phyloP scores from a whole-genome alignment of 2,797 vertebrate genomes.

The Denticeps clupeoides region DNA sequence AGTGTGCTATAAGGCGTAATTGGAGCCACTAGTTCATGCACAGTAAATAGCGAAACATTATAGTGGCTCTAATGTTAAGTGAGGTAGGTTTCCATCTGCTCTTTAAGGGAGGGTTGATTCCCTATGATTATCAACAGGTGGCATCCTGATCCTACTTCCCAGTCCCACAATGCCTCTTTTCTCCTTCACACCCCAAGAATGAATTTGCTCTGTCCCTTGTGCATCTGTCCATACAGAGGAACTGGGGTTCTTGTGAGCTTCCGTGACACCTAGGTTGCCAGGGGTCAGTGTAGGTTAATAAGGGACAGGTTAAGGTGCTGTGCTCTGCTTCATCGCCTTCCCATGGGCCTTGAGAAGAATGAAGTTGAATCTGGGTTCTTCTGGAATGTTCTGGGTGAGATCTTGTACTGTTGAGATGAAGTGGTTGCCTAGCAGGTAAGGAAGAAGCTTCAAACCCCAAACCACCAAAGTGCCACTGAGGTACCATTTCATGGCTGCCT shows the following conservation, averaged over 20 bases:
- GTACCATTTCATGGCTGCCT: too few relatives aligned
- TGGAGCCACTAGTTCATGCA: too few relatives aligned
- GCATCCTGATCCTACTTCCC: conserved; percentile 31
- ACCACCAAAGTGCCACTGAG: too few relatives aligned
- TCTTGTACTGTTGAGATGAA: neutral
- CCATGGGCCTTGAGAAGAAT: conserved; percentile 17
- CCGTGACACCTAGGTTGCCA: neutral
- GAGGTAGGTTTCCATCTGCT: neutral
- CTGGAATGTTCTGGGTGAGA: neutral
- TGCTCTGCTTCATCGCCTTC: conserved; percentile 54
- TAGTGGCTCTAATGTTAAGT: too few relatives aligned
- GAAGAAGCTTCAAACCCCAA: too few relatives aligned
- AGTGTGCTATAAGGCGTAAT: too few relatives aligned
- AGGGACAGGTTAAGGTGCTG: neutral
- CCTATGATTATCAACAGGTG: neutral
- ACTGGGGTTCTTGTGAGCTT: neutral
- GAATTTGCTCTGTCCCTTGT: too few relatives aligned
- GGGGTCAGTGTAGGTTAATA: neutral
- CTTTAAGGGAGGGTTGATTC: neutral
- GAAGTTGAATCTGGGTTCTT: neutral
- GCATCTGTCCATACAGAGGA: neutral
- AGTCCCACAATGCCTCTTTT: neutral
- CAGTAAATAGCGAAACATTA: too few relatives aligned
- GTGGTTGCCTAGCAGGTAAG: too few relatives aligned
- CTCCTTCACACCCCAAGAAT: neutral